phyloP scores from a whole-genome alignment of 2,888 invertebrate species.

The Tetropium fuscum region DNA sequence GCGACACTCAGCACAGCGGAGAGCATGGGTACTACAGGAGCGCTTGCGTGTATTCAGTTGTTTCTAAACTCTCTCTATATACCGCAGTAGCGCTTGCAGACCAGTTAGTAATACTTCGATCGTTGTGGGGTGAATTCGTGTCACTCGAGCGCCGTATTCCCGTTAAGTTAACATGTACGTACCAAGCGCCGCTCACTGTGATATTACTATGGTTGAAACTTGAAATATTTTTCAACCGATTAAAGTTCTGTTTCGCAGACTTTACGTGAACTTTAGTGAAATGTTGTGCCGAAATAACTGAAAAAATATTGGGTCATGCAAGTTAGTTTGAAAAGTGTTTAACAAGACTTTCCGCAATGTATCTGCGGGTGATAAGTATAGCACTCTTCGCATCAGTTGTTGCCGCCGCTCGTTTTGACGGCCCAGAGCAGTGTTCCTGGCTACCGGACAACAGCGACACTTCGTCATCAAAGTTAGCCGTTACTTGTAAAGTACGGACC shows the following conservation, averaged over 20 bases:
- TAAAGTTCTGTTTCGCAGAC: conserved; percentile 4
- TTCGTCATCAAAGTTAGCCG: conserved; percentile 67
- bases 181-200: conserved; percentile 30
- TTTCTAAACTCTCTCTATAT: conserved; percentile 40
- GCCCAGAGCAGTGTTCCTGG: conserved; percentile 67
- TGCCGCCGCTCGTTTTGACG: conserved; percentile 61
- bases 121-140: conserved; percentile 40
- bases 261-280: conserved; percentile 12
- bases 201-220: conserved; percentile 30
- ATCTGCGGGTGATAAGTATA: conserved; percentile 65
- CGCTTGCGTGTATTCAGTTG: conserved; percentile 30
- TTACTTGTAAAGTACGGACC: conserved; percentile 78
- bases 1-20: conserved; percentile 17
- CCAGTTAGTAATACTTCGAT: conserved; percentile 58
- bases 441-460: conserved; percentile 66
- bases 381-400: conserved; percentile 55
- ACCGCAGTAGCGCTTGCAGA: conserved; percentile 58
- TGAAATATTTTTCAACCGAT: conserved; percentile 1
- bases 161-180: conserved; percentile 17
- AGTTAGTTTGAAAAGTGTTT: conserved; percentile 49
- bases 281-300: conserved; percentile 25
- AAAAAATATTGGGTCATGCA: conserved; percentile 30
- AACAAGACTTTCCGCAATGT: conserved; percentile 66
- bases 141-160: conserved; percentile 20
- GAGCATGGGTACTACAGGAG: conserved; percentile 17